phyloP scores from a whole-genome alignment of 2,888 invertebrate species.

The Apotomis turbidana region DNA sequence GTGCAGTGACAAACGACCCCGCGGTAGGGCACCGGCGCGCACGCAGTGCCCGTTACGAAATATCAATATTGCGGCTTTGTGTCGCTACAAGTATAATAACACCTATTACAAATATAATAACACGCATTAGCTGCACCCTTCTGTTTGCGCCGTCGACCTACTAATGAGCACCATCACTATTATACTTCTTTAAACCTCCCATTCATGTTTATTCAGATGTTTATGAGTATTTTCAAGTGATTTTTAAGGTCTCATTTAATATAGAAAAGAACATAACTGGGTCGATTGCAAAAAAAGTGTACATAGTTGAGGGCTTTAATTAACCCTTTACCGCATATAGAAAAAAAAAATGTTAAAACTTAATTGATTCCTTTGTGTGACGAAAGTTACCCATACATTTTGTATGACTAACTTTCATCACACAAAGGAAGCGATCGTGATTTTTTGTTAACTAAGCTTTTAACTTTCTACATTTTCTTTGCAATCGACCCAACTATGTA shows the following conservation, averaged over 20 bases:
- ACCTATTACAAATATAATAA: constrained; percentile 33
- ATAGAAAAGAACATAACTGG: neutral
- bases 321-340: too few relatives aligned
- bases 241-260: constrained; percentile 6
- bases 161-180: constrained; percentile 17
- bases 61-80: constrained; percentile 41
- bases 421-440: too few relatives aligned
- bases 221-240: constrained; percentile 18
- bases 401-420: too few relatives aligned
- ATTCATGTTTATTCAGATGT: constrained; percentile 39
- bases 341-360: too few relatives aligned
- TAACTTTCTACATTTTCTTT: too few relatives aligned
- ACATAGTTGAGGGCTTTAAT: too few relatives aligned
- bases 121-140: constrained; percentile 6
- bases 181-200: constrained; percentile 6
- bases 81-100: constrained; percentile 36
- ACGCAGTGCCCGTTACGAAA: constrained; percentile 37
- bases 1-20: neutral
- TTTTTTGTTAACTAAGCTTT: too few relatives aligned
- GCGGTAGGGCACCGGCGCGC: constrained; percentile 31
- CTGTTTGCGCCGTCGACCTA: neutral
- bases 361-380: too few relatives aligned
- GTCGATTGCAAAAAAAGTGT: too few relatives aligned
- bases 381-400: too few relatives aligned
- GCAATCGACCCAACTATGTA: too few relatives aligned